A percentile compares a stretch with the other conserved stretches of the same genome.
Evolutionary conservation across 2,888 invertebrate species (phyloP).

Genomic region (Netelia inedita): DNA sequence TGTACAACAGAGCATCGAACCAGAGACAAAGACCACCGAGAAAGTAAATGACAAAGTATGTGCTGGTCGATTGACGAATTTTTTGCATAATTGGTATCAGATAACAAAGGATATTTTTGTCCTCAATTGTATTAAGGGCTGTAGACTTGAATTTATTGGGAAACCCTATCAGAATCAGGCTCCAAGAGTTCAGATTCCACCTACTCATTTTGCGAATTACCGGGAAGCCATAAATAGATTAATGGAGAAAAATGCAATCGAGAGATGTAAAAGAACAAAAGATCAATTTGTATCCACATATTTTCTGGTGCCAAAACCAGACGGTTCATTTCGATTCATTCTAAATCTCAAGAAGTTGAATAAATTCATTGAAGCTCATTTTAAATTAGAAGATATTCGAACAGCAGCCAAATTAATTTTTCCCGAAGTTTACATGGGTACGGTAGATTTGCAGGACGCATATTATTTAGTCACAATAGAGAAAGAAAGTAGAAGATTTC

Average conservation of each 20-base stretch:
- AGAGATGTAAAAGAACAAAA: slow-evolving; percentile 14
- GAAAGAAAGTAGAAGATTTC: slow-evolving; percentile 9
- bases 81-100: slow-evolving; percentile 36
- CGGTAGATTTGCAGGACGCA: slow-evolving; percentile 60
- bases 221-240: slow-evolving; percentile 22
- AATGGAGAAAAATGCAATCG: slow-evolving; percentile 43
- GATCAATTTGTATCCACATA: slow-evolving; percentile 59
- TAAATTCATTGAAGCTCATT: not conserved
- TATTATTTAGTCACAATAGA: slow-evolving; percentile 43
- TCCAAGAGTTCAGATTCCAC: slow-evolving; percentile 11
- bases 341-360: slow-evolving; percentile 39
- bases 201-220: slow-evolving; percentile 23
- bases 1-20: slow-evolving; percentile 24
- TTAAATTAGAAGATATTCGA: not conserved
- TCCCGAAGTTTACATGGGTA: not conserved
- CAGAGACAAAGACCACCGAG: slow-evolving; percentile 17
- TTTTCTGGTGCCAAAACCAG: slow-evolving; percentile 54
- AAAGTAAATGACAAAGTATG: slow-evolving; percentile 34
- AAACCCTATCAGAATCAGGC: not conserved
- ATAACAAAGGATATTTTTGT: slow-evolving; percentile 55
- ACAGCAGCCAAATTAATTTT: not conserved
- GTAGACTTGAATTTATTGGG: slow-evolving; percentile 35
- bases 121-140: slow-evolving; percentile 53
- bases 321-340: slow-evolving; percentile 61
- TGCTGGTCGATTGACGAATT: slow-evolving; percentile 54